Evolutionary conservation across 2,888 invertebrate species (phyloP), one percentile per base, ranked within the genome.

Genomic region (Stenurella melanura): DNA sequence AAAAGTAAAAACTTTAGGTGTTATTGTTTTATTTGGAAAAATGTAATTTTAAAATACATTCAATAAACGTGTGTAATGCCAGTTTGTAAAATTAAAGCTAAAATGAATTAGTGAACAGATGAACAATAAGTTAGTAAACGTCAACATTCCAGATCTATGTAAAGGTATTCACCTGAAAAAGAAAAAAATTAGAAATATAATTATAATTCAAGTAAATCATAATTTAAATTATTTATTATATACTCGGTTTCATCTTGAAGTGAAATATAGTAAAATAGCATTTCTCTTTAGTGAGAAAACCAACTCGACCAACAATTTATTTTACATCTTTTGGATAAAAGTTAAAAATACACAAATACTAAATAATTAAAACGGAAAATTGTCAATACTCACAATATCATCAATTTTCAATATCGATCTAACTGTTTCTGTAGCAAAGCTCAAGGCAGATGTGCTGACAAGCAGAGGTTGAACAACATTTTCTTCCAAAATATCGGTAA

Each of bases 351-450:
- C 38, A 61, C 60, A 67, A 30, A 69, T 21, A 26, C 9, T 34
- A 34, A 34, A 34, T 34, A 34, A 34, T 5, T 9, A 34, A 34
- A 34, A 9, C 0, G 7, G 7, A 34, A 6, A 34, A 21, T 56
- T 50, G 15, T 10, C 17, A 74, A 74, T 88, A 92, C 95, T 94
- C 86, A 99, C 97, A 90, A 99, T 98, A 90, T 99, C 99, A 90
- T 99, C 99, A 87, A 99, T 99, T 92, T 99, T 99, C 88, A 99
- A 93, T 90, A 99, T 98, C 85, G 97, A 97, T 85, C 98, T 94
- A 79, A 99, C 97, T 69, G 98, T 98, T 92, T 99, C 99, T 0
- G 99, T 95, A 80, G 99, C 96, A 85, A 99, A 93, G 73, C 95
- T 96, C 83, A 99, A 94, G 67, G 98, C 97, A 83, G 97, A 97